phyloP scores from a whole-genome alignment of 1,140 invertebrate genomes.

The Psilanteris sp. region DNA sequence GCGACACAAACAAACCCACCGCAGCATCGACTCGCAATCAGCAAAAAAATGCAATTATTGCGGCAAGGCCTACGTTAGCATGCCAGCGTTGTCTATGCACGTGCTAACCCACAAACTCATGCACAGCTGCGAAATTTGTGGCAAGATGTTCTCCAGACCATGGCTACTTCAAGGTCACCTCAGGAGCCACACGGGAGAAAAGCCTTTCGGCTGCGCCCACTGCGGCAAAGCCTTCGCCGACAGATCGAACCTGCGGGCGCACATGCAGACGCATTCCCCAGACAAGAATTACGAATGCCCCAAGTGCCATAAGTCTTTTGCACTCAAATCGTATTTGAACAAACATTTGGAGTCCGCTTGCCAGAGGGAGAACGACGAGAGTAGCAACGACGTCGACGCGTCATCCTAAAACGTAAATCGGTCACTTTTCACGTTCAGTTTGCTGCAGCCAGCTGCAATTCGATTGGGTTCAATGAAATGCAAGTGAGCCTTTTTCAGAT shows the following conservation, averaged over 20 bases:
- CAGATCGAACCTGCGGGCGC: conserved; percentile 94
- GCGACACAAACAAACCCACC: conserved; percentile 97
- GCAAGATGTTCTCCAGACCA: conserved; percentile 94
- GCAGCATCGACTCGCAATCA: conserved; percentile 93
- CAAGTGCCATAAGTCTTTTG: conserved; percentile 95
- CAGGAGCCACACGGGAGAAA: conserved; percentile 97
- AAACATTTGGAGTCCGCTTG: conserved; percentile 97
- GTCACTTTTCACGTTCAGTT: no score
- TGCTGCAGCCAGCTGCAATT: no score
- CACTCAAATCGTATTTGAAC: conserved; percentile 97
- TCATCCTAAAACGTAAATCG: conserved; percentile 53
- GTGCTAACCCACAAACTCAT: conserved; percentile 94
- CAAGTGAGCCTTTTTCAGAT: no score
- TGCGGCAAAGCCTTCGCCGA: conserved; percentile 99
- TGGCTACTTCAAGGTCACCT: conserved; percentile 97
- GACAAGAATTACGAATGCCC: conserved; percentile 95
- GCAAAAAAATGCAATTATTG: conserved; percentile 97
- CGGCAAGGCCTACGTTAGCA: conserved; percentile 97
- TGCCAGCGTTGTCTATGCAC: conserved; percentile 99
- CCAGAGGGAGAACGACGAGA: conserved; percentile 78
- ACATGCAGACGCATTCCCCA: conserved; percentile 95
- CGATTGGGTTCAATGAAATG: no score
- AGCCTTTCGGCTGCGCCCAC: conserved; percentile 98
- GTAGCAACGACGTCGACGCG: conserved; percentile 68
- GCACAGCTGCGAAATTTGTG: conserved; percentile 95